These are phyloP conservation scores for Prunella strophiata DNA, from an alignment of 2,797 vertebrate species.

Conservation along the genomic window DNA sequence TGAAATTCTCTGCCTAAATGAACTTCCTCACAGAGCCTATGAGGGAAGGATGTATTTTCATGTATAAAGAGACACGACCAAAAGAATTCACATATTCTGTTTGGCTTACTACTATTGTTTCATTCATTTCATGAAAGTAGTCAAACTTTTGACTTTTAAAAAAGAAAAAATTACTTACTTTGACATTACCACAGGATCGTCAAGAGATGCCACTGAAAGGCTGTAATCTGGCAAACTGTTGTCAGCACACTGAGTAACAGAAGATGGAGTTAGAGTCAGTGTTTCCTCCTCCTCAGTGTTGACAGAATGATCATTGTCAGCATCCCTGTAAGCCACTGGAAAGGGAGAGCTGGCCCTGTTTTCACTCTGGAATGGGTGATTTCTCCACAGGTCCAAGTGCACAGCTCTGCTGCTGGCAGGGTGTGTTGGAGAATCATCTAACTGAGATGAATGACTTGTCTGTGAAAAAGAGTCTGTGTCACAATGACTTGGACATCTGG, in stretches of 20 bases:
- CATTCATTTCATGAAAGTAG: background rate
- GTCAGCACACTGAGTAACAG: slow-evolving; percentile 64
- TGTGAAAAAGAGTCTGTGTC: slow-evolving; percentile 85
- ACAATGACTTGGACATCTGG: slow-evolving; percentile 74
- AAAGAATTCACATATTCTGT: background rate
- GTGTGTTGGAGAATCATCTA: slow-evolving; percentile 57
- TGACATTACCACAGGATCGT: slow-evolving; percentile 91
- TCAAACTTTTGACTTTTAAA: background rate
- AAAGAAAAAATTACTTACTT: slow-evolving; percentile 80
- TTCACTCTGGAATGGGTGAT: slow-evolving; percentile 48
- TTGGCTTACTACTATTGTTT: background rate
- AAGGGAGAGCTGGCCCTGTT: slow-evolving; percentile 52
- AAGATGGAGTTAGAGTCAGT: slow-evolving; percentile 72
- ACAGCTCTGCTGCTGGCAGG: slow-evolving; percentile 60
- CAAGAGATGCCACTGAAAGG: slow-evolving; percentile 73
- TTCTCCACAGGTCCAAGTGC: slow-evolving; percentile 65
- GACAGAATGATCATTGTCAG: slow-evolving; percentile 51
- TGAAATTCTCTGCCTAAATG: background rate
- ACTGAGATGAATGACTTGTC: slow-evolving; percentile 75
- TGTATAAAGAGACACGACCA: background rate
- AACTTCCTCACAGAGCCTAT: background rate
- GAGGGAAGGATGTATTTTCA: background rate
- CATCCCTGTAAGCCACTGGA: slow-evolving; percentile 31
- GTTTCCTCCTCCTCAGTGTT: slow-evolving; percentile 82
- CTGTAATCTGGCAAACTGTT: slow-evolving; percentile 72